phyloP scores from a whole-genome alignment of 2,113 vertebrate species.

The Empidonax alnorum region DNA sequence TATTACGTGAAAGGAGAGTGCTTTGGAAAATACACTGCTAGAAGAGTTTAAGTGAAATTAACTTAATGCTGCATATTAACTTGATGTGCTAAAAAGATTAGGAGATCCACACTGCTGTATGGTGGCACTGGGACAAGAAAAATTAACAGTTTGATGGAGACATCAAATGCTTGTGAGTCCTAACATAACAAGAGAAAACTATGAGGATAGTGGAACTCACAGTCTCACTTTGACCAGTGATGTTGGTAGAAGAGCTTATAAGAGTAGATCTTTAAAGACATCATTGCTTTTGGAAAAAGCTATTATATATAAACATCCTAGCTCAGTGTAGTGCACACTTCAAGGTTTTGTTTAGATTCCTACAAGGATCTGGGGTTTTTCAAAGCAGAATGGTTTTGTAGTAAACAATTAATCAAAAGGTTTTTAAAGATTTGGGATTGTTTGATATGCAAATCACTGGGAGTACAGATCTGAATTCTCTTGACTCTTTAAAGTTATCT shows the following conservation, averaged over 20 bases:
- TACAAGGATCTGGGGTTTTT: background rate
- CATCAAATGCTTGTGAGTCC: background rate
- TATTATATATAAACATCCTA: slow-evolving; percentile 13
- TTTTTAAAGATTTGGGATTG: background rate
- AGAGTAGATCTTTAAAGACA: background rate
- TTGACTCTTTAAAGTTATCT: background rate
- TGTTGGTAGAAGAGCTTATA: background rate
- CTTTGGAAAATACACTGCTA: background rate
- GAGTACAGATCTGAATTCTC: background rate
- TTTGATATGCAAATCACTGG: background rate
- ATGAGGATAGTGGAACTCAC: background rate
- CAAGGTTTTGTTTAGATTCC: slow-evolving; percentile 21
- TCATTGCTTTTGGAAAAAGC: background rate
- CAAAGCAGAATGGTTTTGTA: background rate
- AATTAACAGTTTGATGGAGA: background rate
- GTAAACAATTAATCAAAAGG: background rate
- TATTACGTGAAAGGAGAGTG: background rate
- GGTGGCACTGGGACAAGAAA: background rate
- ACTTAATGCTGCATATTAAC: background rate
- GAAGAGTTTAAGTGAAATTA: background rate
- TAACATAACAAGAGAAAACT: background rate
- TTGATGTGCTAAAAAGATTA: background rate
- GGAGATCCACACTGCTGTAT: background rate
- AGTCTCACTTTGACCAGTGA: background rate
- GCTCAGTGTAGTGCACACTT: background rate